A percentile compares a stretch with the other conserved stretches of the same genome.
phyloP scores from a whole-genome alignment of 2,797 vertebrate species.

The Yasuhikotakia modesta region DNA sequence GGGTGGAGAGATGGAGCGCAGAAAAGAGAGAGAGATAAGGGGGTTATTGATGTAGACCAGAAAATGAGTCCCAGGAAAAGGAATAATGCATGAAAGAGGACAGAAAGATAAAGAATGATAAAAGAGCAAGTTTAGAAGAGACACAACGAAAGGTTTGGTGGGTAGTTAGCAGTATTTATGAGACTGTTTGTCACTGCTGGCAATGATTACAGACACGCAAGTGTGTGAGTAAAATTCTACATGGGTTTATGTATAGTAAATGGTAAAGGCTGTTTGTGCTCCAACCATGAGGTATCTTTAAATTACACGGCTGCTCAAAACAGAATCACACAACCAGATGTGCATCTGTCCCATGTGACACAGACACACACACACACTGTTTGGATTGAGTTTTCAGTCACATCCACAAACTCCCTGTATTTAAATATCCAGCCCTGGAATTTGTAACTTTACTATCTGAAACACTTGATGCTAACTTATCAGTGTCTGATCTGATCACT shows the following conservation, averaged over 20 bases:
- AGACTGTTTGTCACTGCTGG: conserved; percentile 18
- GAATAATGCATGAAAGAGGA: background rate
- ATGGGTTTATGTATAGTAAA: conserved; percentile 37
- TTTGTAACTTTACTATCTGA: conserved; percentile 1
- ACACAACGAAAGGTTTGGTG: background rate
- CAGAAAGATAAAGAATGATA: background rate
- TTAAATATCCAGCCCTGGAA: conserved; percentile 54
- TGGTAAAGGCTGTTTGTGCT: conserved; percentile 40
- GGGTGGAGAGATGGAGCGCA: conserved; percentile 40
- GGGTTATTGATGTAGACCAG: conserved; percentile 31
- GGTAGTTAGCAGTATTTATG: conserved; percentile 33
- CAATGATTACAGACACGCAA: conserved; percentile 39
- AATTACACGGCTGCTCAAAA: conserved; percentile 53
- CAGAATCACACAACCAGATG: conserved; percentile 59
- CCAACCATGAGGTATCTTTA: conserved; percentile 55
- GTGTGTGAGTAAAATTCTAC: conserved; percentile 40
- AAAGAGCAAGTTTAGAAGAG: background rate
- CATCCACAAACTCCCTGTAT: conserved; percentile 48
- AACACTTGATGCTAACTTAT: background rate
- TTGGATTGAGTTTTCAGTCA: conserved; percentile 52
- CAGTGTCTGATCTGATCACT: conserved; percentile 6
- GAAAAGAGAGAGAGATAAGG: conserved; percentile 47
- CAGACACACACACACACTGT: conserved; percentile 26
- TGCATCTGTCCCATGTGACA: conserved; percentile 52
- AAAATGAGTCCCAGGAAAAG: conserved; percentile 22